These are phyloP conservation scores for human DNA, from an alignment of 2,113 vertebrate species.

Conservation along the genomic window GRCh38 chr2:165179501-165180000, in stretches of 20 bases:
- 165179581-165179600: neutral
- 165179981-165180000: constrained; percentile 67
- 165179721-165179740: neutral
- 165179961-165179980: constrained; percentile 55
- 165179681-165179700: neutral
- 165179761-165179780: neutral
- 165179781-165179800: constrained; percentile 2
- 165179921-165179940: constrained; percentile 55
- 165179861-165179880: constrained; percentile 60
- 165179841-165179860: constrained; percentile 43
- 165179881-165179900: constrained; percentile 64
- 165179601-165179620: neutral
- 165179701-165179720: neutral
- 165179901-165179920: constrained; percentile 66
- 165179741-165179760: neutral
- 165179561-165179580: neutral
- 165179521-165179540: neutral
- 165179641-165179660: neutral
- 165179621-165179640: neutral
- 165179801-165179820: neutral
- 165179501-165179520: neutral
- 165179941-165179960: constrained; percentile 53
- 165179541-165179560: neutral
- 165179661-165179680: neutral
- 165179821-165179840: neutral